Evolutionary conservation across 2,113 vertebrate species (phyloP), one percentile per base, ranked within the genome.

Genomic region (Marmota flaviventris): DNA sequence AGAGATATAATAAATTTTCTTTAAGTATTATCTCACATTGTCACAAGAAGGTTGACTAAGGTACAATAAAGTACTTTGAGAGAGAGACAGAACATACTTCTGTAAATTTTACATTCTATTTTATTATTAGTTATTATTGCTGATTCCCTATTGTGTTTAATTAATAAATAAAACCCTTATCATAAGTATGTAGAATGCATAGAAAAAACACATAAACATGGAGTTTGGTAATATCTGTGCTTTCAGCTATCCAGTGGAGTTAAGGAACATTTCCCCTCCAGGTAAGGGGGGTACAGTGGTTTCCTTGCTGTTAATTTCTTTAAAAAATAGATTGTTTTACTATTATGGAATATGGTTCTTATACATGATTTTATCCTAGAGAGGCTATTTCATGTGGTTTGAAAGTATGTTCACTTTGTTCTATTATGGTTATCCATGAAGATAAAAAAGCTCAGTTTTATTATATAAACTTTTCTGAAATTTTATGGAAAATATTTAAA

Each of bases 231-330:
- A 4, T 37, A 37, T 73, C n/a, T 81, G 10, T 39, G 16, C 6
- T 51, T 89, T 51, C n/a, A 73, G 8, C 2, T 0, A 42, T 63
- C 25, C 12, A 39, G 13, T 73, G 48, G 42, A 9, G 1, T 63
- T 56, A 20, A 11, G 2, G 4, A 69, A 34, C 20, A 2, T 32
- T 45, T 24, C 18, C 14, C 5, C 4, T 24, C 27, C n/a, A 73
- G 8, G 37, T 32, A 39, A 37, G 22, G 4, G 4, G 39, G 18
- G 1, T 69, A 20, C 20, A 61, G 3, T 78, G 45, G 25, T 75
- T 91, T 77, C 18, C 45, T 90, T 89, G 25, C 1, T 92, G 29
- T 87, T 78, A 92, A 45, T 89, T 84, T 75, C 10, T 93, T 96
- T 20, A 42, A 89, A 75, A 95, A 94, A 20, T 70, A 58, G 14